These are phyloP conservation scores for Narcine bancroftii DNA, from an alignment of 2,113 vertebrate genomes.

Conservation along the genomic window DNA sequence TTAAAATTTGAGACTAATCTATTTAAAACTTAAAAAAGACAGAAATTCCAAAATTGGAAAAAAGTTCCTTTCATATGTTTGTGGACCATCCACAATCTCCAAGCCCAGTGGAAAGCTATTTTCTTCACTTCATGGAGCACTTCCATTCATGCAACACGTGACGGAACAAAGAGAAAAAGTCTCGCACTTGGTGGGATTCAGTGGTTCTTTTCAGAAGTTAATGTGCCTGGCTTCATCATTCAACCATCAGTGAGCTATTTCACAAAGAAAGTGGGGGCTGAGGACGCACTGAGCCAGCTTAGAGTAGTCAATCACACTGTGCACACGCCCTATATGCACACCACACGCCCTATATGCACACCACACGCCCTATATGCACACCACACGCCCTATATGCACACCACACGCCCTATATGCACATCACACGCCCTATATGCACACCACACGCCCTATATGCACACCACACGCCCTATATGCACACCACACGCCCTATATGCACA, in stretches of 20 bases:
- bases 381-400: too few relatives aligned
- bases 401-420: too few relatives aligned
- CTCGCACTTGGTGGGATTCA: background rate
- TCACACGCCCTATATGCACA: too few relatives aligned
- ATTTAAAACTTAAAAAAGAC: background rate
- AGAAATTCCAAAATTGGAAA: background rate
- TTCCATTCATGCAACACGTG: background rate
- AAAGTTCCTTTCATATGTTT: background rate
- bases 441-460: too few relatives aligned
- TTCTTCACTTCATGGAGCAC: background rate
- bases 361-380: too few relatives aligned
- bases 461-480: too few relatives aligned
- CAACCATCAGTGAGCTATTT: background rate
- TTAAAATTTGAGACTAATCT: background rate
- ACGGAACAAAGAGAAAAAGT: background rate
- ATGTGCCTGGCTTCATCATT: conserved; percentile 15
- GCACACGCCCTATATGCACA: too few relatives aligned
- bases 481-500: too few relatives aligned
- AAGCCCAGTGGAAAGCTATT: background rate
- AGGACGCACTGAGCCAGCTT: background rate
- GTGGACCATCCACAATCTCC: background rate
- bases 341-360: too few relatives aligned
- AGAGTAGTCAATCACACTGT: background rate
- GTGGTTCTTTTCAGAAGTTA: conserved; percentile 28
- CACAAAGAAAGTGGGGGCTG: background rate